Evolutionary conservation across 2,113 vertebrate genomes (phyloP), one percentile per base, ranked within the genome.

Genomic region (Eidolon helvum): DNA sequence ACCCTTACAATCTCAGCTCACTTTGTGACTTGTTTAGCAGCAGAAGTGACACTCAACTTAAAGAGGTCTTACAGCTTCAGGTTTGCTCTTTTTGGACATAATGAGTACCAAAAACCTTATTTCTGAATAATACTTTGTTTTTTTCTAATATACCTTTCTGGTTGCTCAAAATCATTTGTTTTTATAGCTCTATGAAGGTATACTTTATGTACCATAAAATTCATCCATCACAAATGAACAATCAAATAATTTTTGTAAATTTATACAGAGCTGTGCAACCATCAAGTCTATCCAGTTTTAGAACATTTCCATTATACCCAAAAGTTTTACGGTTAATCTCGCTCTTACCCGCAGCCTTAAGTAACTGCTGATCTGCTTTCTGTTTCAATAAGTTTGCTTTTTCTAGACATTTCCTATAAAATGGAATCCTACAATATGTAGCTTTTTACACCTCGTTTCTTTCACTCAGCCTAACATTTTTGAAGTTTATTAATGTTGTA

Each of bases 61-160:
- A 80, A 50, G 15, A 91, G 53, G 14, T 16, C 26, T 61, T 87
- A 53, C 0, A 83, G 19, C 45, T 93, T 87, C 84, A 40, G 22
- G 30, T 85, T 78, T 83, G 35, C 30, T 74, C 33, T 86, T 43
- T 74, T 43, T 66, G 59, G 65, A 40, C 69, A 91, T 0, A 90
- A 2, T 50, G 33, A 92, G 18, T 92, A 86, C 5, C 75, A 79
- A 92, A 89, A 68, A 50, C 26, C 0, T 55, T 50, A 80, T 77
- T 38, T 95, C 59, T 88, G 33, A 87, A 93, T 80, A 87, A 87
- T 88, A 72, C 50, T 87, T 87, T 14, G 77, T 61, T 85, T 71
- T 35, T 90, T 86, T 65, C 65, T 48, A 93, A 55, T 71, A 57
- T 92, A 87, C 11, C 30, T 50, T 87, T 91, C 63, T 80, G 18